phyloP scores from a whole-genome alignment of 2,113 vertebrate species.

The Laterallus jamaicensis region DNA sequence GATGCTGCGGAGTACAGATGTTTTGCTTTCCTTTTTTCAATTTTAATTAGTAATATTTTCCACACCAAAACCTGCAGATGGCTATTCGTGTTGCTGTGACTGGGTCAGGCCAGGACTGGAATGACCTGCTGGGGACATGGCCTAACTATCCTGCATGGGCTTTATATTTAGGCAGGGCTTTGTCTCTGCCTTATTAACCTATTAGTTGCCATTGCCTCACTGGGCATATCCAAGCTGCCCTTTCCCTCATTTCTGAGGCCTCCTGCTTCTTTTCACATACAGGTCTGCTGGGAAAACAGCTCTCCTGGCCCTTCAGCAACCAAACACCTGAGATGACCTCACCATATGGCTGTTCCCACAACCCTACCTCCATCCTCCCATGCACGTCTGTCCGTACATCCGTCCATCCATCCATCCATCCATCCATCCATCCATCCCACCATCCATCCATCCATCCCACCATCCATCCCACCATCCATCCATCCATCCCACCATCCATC shows the following conservation, averaged over 20 bases:
- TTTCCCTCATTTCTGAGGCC: accelerated
- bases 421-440: background rate
- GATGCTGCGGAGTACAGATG: conserved; percentile 59
- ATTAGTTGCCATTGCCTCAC: background rate
- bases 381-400: no score
- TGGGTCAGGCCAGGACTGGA: conserved; percentile 10
- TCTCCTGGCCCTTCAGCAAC: background rate
- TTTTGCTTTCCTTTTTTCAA: conserved; percentile 48
- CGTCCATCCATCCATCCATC: background rate
- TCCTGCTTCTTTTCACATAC: background rate
- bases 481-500: no score
- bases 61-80: conserved; percentile 52
- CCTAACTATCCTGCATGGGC: background rate
- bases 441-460: no score
- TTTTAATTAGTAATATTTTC: conserved; percentile 73
- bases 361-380: background rate
- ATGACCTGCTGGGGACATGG: conserved; percentile 6
- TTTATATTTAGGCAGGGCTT: conserved; percentile 24
- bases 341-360: background rate
- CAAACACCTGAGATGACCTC: background rate
- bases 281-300: background rate
- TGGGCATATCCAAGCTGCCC: background rate
- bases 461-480: no score
- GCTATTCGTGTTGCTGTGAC: background rate
- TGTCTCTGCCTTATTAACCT: background rate